Percentiles rank a stretch among this genome's conserved stretches.
Conservation (phyloP, 2,888 invertebrate genomes). For the Calliopum simillimum region DNA sequence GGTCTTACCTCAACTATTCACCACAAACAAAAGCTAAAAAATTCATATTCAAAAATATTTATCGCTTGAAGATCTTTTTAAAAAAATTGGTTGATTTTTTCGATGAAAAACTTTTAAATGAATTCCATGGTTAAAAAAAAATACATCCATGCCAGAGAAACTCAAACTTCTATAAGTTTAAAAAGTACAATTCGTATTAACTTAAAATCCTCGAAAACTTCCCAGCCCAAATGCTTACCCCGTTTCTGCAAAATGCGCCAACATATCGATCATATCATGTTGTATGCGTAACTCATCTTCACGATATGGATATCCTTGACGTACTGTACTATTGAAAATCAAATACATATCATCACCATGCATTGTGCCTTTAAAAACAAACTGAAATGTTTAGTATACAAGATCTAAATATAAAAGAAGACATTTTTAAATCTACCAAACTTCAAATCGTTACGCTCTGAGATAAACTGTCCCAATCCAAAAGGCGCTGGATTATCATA, state of each 20-base stretch:
- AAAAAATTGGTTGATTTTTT: too few species aligned
- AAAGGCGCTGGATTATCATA: conserved; percentile 71
- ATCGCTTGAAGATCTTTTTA: too few species aligned
- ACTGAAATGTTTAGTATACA: neutral
- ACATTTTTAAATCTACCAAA: conserved; percentile 72
- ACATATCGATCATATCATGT: conserved; percentile 42
- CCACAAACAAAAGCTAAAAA: too few species aligned
- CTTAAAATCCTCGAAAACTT: too few species aligned
- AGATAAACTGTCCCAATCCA: conserved; percentile 71
- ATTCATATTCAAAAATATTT: too few species aligned
- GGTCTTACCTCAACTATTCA: too few species aligned
- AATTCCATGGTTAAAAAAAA: too few species aligned
- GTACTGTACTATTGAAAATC: conserved; percentile 29
- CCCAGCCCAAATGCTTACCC: conserved; percentile 26
- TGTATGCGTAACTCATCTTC: conserved; percentile 40
- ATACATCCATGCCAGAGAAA: too few species aligned
- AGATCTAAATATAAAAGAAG: neutral
- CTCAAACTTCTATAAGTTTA: too few species aligned
- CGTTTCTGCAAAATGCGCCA: conserved; percentile 37
- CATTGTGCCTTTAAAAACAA: conserved; percentile 36
- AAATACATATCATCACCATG: conserved; percentile 45
- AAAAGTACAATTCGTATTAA: too few species aligned
- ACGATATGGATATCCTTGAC: conserved; percentile 32
- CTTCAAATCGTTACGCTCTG: conserved; percentile 65
- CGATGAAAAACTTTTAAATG: too few species aligned